These are phyloP conservation scores for Cylloceria caligata DNA, from an alignment of 2,888 invertebrate species.

Conservation along the genomic window DNA sequence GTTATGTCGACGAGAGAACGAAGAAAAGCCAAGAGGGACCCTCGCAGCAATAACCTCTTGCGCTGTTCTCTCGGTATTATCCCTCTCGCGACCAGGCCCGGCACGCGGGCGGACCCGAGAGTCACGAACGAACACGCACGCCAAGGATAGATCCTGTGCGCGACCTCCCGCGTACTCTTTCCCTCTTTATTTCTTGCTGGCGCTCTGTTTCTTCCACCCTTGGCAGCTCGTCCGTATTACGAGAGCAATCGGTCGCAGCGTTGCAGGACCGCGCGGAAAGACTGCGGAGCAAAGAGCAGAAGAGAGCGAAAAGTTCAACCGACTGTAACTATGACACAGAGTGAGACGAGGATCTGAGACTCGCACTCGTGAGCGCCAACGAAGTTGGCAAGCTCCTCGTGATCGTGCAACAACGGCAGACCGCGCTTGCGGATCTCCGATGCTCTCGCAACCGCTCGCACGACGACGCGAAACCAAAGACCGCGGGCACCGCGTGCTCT, in stretches of 20 bases:
- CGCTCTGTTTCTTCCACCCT: conserved; percentile 61
- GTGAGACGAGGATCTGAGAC: not conserved
- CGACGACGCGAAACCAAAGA: conserved; percentile 61
- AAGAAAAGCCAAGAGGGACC: conserved; percentile 50
- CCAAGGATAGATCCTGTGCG: conserved; percentile 76
- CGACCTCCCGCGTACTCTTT: conserved; percentile 69
- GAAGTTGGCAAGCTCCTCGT: conserved; percentile 29
- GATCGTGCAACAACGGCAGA: conserved; percentile 47
- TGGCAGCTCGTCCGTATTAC: conserved; percentile 45
- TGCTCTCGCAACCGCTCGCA: conserved; percentile 55
- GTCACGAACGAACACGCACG: conserved; percentile 81
- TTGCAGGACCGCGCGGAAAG: not conserved
- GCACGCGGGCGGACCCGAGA: conserved; percentile 72
- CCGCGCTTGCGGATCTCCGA: conserved; percentile 38
- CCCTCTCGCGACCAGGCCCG: conserved; percentile 61
- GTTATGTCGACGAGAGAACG: conserved; percentile 25
- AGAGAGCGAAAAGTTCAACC: not conserved
- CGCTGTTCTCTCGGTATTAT: conserved; percentile 29
- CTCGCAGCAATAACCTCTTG: conserved; percentile 16
- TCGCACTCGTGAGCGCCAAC: conserved; percentile 20
- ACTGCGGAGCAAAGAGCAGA: not conserved
- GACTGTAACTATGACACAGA: not conserved
- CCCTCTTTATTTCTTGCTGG: conserved; percentile 8
- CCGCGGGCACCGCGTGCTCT: conserved; percentile 31
- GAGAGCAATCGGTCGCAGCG: conserved; percentile 56